These are phyloP conservation scores for Dreissena rostriformis DNA, from an alignment of 1,140 invertebrate species.

Conservation along the genomic window DNA sequence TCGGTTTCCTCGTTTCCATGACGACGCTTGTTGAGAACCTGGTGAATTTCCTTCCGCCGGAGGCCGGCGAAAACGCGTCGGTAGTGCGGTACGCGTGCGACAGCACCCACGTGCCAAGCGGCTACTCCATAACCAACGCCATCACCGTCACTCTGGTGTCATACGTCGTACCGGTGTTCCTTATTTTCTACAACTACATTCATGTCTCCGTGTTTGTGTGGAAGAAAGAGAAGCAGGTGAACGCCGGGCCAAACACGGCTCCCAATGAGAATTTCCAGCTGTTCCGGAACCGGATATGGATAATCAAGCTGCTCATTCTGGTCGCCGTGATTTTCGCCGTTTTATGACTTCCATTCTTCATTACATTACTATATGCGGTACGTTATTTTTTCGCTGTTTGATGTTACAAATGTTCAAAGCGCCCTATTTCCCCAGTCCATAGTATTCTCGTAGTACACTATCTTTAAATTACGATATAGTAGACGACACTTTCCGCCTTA, in stretches of 20 bases:
- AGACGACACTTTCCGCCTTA: too few species aligned
- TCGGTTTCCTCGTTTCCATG: conserved; percentile 54
- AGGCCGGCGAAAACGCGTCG: conserved; percentile 19
- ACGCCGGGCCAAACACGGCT: background rate
- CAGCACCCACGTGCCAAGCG: conserved; percentile 29
- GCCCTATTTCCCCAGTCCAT: too few species aligned
- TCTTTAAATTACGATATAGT: too few species aligned
- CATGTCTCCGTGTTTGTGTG: conserved; percentile 55
- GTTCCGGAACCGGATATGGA: conserved; percentile 44
- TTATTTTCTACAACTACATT: conserved; percentile 60
- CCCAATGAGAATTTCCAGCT: background rate
- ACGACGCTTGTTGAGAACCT: conserved; percentile 62
- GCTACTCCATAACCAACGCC: conserved; percentile 52
- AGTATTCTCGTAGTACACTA: too few species aligned
- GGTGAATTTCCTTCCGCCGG: conserved; percentile 1
- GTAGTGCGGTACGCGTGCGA: conserved; percentile 24
- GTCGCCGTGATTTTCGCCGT: conserved; percentile 64
- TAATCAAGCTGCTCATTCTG: conserved; percentile 69
- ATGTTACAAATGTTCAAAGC: too few species aligned
- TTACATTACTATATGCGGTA: conserved; percentile 59
- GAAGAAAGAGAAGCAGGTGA: conserved; percentile 26
- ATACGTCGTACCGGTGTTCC: conserved; percentile 58
- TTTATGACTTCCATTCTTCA: conserved; percentile 70
- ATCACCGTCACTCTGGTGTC: conserved; percentile 50
- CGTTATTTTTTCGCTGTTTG: background rate